Evolutionary conservation across 30 jellyfish, hydroid and myxozoan genomes (phyloP), one percentile per base, ranked within the genome.

Genomic region (Pelagia noctiluca): DNA sequence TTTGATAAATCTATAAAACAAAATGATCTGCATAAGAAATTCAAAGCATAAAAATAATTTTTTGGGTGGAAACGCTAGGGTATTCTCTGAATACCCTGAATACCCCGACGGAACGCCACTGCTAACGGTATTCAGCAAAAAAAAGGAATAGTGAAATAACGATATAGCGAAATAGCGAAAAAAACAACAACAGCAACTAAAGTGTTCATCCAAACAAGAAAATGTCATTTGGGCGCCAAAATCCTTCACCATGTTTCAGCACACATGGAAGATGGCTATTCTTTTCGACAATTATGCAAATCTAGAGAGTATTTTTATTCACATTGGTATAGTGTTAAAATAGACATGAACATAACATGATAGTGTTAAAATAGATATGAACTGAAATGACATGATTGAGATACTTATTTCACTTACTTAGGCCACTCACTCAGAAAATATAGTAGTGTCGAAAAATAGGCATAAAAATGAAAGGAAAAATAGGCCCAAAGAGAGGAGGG

Each of bases 121-220:
- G 57, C 57, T 42, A 42, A 42, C 57, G 16, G 57, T 42, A 42
- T 42, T 42, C 57, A 16, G 57, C 57, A 16, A 42, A 42, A 42
- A 42, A 42, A 42, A 8, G 57, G 16, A 42, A 42, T 42, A 42
- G 16, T 16, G 57, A 42, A 42, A 42, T 5, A 42, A 42, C 57
- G 57, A 42, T 5, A 42, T 42, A 42, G 16, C 57, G 16, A 42
- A 42, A 42, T 42, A 42, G 16, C 57, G 35, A 61, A 7, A 61
- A 4, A 54, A 10, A 61, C n/a, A n/a, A 2, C 37, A 61, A 21
- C 74, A 61, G 74, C 74, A 61, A 61, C 74, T 19, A 61, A 3
- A 61, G 74, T 25, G 74, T 61, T 25, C 74, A 61, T 61, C 35
- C 74, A 61, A 61, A 61, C 35, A 35, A 61, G 74, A 25, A 19